Conservation (phyloP, 2,113 vertebrate genomes). For the Tetrao urogallus region DNA sequence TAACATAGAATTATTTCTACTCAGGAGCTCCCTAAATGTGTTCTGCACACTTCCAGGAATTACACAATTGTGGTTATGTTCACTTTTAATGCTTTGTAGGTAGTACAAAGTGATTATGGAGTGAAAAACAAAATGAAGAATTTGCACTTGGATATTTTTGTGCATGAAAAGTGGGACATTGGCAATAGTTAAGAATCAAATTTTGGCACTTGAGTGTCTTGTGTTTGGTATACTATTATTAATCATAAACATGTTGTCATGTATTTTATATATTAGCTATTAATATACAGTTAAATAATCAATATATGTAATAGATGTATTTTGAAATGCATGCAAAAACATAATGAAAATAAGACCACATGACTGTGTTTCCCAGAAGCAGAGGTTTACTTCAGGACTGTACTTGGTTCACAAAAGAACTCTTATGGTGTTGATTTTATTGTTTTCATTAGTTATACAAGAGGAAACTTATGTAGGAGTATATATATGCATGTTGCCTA, state of each 20-base stretch:
- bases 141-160: not conserved
- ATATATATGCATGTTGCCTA: not conserved
- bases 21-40: not conserved
- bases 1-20: not conserved
- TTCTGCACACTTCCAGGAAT: constrained; percentile 10
- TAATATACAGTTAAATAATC: not conserved
- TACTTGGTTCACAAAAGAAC: not conserved
- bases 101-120: not conserved
- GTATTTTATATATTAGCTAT: not conserved
- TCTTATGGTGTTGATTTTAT: not conserved
- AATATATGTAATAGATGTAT: not conserved
- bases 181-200: not conserved
- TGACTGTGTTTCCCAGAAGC: not conserved
- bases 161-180: not conserved
- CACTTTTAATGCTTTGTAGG: constrained; percentile 20
- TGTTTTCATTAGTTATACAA: not conserved
- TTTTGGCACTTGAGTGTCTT: not conserved
- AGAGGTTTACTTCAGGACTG: not conserved
- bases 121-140: not conserved
- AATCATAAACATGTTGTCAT: not conserved
- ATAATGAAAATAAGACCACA: not conserved
- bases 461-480: accelerated
- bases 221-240: not conserved
- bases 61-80: not conserved
- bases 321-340: not conserved